Base-by-base conservation (phyloP, 2,888 invertebrate species). In the Lycocerus yunnanus region DNA sequence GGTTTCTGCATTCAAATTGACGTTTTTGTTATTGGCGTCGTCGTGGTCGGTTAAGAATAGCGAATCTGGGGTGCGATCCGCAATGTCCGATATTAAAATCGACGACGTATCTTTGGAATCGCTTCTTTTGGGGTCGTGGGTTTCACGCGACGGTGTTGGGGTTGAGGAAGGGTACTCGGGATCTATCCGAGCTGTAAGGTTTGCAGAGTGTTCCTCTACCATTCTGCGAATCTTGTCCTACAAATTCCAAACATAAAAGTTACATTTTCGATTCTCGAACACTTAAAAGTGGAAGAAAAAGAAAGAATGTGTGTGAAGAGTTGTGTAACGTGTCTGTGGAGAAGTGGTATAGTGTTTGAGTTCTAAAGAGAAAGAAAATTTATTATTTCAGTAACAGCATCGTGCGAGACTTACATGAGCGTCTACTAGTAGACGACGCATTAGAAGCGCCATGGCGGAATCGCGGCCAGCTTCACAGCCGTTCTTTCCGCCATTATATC, bases 391-490 rank as follows among this genome's bases (percentile, higher is more conserved):
- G 61, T 13, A 61, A 16, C 1, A 43, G 27, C n/a, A 61, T 11
- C 15, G 16, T 11, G 6, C 60, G 27, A 24, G 18, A 82, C 86
- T 89, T 87, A 94, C 93, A 92, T 95, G 95, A 88, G 95, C 95
- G 91, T 95, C 95, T 88, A 93, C 91, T 86, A 95, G 90, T 88
- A 95, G 93, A 86, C 93, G 92, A 88, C 94, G 92, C 93, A 95
- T 95, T 89, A 95, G 92, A 89, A 95, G 92, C 89, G 93, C 93
- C 93, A 94, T 92, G 90, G 93, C 92, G 90, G 93, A 90, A 90
- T 92, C 89, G 88, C 91, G 89, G 88, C 88, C 85, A 86, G 85
- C 88, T 87, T 70, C 72, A 66, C 69, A 72, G 72, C 72, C 69
- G 60, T 72, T 72, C 65, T 63, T 72, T 75, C 75, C 72, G 75